These are phyloP conservation scores for Xiphophorus hellerii DNA, from an alignment of 2,113 vertebrate genomes.

Conservation along the genomic window DNA sequence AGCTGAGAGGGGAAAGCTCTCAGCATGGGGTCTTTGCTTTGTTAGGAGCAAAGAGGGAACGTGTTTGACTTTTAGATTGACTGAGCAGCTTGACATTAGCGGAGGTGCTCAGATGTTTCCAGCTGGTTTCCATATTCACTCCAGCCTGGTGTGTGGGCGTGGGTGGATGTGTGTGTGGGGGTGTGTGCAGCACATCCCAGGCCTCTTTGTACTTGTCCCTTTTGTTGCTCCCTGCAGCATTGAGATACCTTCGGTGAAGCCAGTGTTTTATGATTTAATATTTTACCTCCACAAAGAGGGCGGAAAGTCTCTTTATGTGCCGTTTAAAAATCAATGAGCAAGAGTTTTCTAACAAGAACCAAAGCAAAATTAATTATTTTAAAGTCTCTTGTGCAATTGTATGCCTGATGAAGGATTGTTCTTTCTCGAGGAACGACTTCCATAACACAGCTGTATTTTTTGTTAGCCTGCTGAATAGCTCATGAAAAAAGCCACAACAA, in stretches of 20 bases:
- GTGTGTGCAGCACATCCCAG: not conserved
- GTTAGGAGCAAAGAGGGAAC: constrained; percentile 37
- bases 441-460: constrained; percentile 23
- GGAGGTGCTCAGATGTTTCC: constrained; percentile 29
- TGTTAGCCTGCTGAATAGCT: constrained; percentile 22
- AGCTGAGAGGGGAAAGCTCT: constrained; percentile 11
- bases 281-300: constrained; percentile 33
- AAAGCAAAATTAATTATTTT: not conserved
- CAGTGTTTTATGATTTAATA: constrained; percentile 33
- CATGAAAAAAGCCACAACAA: constrained; percentile 40
- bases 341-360: not conserved
- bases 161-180: too few species aligned
- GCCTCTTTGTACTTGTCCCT: constrained; percentile 28
- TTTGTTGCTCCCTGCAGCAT: not conserved
- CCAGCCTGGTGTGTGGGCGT: not conserved
- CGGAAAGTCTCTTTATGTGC: constrained; percentile 9
- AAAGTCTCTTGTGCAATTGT: constrained; percentile 21
- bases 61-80: constrained; percentile 57
- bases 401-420: constrained; percentile 27
- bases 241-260: constrained; percentile 20
- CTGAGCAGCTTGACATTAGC: constrained; percentile 38
- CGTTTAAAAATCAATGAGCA: constrained; percentile 13
- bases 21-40: constrained; percentile 29
- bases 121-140: constrained; percentile 60
- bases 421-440: constrained; percentile 28